phyloP scores from a whole-genome alignment of 2,113 vertebrate genomes.

The Lepisosteus oculatus region DNA sequence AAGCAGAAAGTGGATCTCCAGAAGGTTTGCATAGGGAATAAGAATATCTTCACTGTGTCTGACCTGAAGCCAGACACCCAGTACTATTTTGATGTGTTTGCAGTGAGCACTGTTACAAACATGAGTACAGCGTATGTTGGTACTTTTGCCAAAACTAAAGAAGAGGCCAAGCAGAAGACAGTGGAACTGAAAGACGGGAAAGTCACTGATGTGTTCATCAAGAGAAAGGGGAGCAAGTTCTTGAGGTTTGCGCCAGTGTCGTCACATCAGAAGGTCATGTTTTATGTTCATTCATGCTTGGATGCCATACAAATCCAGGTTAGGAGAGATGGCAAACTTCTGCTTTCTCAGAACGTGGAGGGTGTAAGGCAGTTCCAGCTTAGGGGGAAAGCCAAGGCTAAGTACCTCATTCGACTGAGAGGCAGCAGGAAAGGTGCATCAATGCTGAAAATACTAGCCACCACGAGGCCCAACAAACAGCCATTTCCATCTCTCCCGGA shows the following conservation, averaged over 20 bases:
- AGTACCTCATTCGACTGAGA: constrained; percentile 85
- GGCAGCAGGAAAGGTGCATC: constrained; percentile 89
- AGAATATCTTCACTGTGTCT: constrained; percentile 92
- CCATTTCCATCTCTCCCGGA: constrained; percentile 89
- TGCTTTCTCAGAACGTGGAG: constrained; percentile 87
- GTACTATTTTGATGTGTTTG: constrained; percentile 96
- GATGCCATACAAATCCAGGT: constrained; percentile 87
- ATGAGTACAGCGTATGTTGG: constrained; percentile 90
- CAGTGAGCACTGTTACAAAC: constrained; percentile 81
- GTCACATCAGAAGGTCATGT: constrained; percentile 87
- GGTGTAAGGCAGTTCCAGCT: constrained; percentile 89
- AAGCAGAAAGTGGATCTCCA: constrained; percentile 79
- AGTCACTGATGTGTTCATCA: constrained; percentile 86
- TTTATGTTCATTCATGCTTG: constrained; percentile 87
- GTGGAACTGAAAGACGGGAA: constrained; percentile 90
- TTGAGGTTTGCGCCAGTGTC: constrained; percentile 90
- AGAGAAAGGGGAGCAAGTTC: constrained; percentile 85
- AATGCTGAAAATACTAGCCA: constrained; percentile 83
- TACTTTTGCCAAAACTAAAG: constrained; percentile 92
- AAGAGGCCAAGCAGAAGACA: constrained; percentile 88
- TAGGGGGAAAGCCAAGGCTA: constrained; percentile 90
- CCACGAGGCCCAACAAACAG: constrained; percentile 83
- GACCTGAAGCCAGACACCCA: constrained; percentile 90
- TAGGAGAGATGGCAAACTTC: constrained; percentile 84
- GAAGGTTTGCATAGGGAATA: constrained; percentile 88